Conservation (phyloP, 2,797 vertebrate species). For the Peromyscus melanophrys region DNA sequence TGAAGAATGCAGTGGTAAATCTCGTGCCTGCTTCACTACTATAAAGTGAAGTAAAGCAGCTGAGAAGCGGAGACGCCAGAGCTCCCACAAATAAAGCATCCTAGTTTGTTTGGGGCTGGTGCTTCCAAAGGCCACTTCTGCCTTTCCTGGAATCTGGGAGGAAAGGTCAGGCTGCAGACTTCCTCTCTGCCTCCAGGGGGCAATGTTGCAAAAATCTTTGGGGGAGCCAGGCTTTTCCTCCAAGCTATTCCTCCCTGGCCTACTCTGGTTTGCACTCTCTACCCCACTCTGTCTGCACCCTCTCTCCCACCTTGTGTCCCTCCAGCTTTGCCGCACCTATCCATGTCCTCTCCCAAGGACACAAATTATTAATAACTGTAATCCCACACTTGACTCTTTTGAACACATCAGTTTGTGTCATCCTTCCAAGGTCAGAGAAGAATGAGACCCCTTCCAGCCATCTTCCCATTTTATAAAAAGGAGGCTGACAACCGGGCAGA, state of each 20-base stretch:
- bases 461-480: not conserved
- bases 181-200: slow-evolving; percentile 66
- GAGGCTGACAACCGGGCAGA: not conserved
- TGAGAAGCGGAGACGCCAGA: not conserved
- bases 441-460: not conserved
- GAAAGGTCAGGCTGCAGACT: not conserved
- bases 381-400: not conserved
- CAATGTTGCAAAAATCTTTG: slow-evolving; percentile 74
- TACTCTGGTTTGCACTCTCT: not conserved
- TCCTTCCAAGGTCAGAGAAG: not conserved
- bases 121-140: not conserved
- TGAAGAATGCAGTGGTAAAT: not conserved
- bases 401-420: not conserved
- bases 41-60: not conserved
- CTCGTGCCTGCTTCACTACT: not conserved
- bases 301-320: not conserved
- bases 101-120: not conserved
- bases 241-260: not conserved
- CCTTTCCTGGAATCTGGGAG: not conserved
- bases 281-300: accelerated
- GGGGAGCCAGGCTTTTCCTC: not conserved
- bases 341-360: not conserved
- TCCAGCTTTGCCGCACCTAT: not conserved
- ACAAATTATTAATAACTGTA: slow-evolving; percentile 34
- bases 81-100: not conserved